These are phyloP conservation scores for Gymnothorax javanicus DNA, from an alignment of 2,797 vertebrate genomes.

Conservation along the genomic window DNA sequence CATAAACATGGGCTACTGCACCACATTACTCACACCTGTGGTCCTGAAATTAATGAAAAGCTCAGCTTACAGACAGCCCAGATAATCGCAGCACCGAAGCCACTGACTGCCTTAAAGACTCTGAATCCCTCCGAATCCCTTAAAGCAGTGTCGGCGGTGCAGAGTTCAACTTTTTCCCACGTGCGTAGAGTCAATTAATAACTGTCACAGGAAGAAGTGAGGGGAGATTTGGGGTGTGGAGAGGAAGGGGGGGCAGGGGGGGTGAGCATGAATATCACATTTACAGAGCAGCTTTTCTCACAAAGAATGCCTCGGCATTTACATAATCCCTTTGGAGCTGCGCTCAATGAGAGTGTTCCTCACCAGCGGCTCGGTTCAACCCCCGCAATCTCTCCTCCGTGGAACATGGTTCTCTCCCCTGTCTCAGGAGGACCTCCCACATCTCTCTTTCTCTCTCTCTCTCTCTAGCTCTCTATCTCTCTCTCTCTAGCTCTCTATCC, in stretches of 20 bases:
- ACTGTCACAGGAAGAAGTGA: conserved; percentile 1
- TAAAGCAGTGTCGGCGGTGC: not conserved
- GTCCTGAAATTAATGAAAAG: not conserved
- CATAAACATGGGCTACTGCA: not conserved
- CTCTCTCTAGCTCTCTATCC: conserved; percentile 29
- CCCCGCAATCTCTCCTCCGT: conserved; percentile 46
- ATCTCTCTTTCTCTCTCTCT: conserved; percentile 38
- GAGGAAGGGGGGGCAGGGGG: not conserved
- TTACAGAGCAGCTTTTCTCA: conserved; percentile 41
- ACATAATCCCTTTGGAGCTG: conserved; percentile 38
- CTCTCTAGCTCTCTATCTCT: not conserved
- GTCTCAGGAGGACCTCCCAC: conserved; percentile 59
- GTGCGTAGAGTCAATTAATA: conserved; percentile 6
- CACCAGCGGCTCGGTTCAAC: not conserved
- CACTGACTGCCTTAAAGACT: not conserved
- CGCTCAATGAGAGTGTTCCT: conserved; percentile 8
- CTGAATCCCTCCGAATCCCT: not conserved
- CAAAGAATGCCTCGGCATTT: conserved; percentile 46
- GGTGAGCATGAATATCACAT: conserved; percentile 40
- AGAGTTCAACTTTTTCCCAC: conserved; percentile 2
- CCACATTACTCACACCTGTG: not conserved
- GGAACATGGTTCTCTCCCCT: conserved; percentile 40
- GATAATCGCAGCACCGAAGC: not conserved
- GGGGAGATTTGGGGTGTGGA: not conserved
- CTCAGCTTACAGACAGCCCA: not conserved